Percentiles rank a stretch among this genome's conserved stretches.
Conservation (phyloP, 2,888 invertebrate genomes). For the Gymnosoma rotundatum region DNA sequence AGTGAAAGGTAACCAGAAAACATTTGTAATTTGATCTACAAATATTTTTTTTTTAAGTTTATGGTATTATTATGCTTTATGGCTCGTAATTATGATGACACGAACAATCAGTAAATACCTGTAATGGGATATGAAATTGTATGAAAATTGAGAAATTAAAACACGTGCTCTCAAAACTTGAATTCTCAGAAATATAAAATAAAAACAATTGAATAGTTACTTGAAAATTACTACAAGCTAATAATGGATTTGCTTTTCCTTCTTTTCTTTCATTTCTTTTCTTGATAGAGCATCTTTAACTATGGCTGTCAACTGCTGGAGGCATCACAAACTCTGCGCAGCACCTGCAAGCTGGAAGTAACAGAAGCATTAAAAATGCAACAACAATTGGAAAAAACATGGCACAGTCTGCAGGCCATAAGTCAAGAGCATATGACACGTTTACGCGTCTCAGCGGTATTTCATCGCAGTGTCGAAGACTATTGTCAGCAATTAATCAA, state of each 20-base stretch:
- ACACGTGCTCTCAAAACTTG: constrained; percentile 64
- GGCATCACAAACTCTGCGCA: constrained; percentile 88
- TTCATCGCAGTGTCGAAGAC: constrained; percentile 87
- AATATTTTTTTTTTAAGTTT: constrained; percentile 22
- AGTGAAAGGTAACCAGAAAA: constrained; percentile 55
- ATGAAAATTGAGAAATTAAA: constrained; percentile 62
- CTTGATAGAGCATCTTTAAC: constrained; percentile 88
- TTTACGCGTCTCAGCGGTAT: constrained; percentile 88
- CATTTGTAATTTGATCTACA: constrained; percentile 51
- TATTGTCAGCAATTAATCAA: constrained; percentile 86
- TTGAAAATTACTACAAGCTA: constrained; percentile 3
- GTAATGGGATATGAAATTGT: constrained; percentile 12
- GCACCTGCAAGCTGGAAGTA: constrained; percentile 86
- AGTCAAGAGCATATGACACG: constrained; percentile 90
- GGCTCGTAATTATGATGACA: constrained; percentile 23
- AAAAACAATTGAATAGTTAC: constrained; percentile 6
- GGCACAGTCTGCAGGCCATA: constrained; percentile 87
- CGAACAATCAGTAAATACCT: not conserved
- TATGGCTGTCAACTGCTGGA: constrained; percentile 91
- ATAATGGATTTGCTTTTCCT: constrained; percentile 26
- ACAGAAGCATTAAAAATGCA: constrained; percentile 85
- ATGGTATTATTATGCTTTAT: constrained; percentile 24
- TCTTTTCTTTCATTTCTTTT: constrained; percentile 16
- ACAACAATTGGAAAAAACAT: constrained; percentile 85
- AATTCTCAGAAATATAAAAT: constrained; percentile 39